Base-by-base conservation (phyloP, 2,888 invertebrate species). In the Caradrina clavipalpis region DNA sequence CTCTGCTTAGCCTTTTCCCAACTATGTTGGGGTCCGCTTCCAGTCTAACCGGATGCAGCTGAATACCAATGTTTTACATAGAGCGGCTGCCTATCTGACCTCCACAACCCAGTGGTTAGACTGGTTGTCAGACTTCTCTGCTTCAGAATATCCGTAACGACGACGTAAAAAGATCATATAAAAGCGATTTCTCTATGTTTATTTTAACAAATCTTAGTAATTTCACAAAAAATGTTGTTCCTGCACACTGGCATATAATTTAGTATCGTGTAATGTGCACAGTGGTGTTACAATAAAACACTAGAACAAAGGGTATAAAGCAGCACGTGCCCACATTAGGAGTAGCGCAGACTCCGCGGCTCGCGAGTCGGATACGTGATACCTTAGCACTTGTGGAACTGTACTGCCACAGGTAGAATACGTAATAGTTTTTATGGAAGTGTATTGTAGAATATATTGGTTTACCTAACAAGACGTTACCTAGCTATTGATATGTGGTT, bases 261-360 rank as follows among this genome's bases (percentile, higher is more conserved):
- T 70, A 50, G 54, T 17, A 21, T 47, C 8, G 15, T 15, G 49
- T 56, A 54, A 53, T 47, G 57, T 55, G 53, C 64, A 49, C 57
- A 58, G 42, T 61, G 50, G 50, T 53, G 51, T 54, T 51, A 71
- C 64, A 81, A 64, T 77, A 71, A 62, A 81, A 51, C 42, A 53
- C 78, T 80, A 50, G n/a, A 69, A 22, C 26, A 31, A 7, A 58
- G 56, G 54, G 65, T 49, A 78, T 71, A 69, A 62, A 51, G 42
- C 78, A 13, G 64, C 35, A 71, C 72, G 76, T 70, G 81, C 31
- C 21, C 26, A 15, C 60, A 45, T 71, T 59, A 77, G 45, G 42
- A 54, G 51, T 7, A 26, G 50, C 21, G 78, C 77, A 59, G 22
- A 69, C 81, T 59, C 21, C 7, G 39, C 39, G 39, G 13, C 39